Conservation (phyloP, 2,797 vertebrate genomes). For the Aselliscus stoliczkanus region DNA sequence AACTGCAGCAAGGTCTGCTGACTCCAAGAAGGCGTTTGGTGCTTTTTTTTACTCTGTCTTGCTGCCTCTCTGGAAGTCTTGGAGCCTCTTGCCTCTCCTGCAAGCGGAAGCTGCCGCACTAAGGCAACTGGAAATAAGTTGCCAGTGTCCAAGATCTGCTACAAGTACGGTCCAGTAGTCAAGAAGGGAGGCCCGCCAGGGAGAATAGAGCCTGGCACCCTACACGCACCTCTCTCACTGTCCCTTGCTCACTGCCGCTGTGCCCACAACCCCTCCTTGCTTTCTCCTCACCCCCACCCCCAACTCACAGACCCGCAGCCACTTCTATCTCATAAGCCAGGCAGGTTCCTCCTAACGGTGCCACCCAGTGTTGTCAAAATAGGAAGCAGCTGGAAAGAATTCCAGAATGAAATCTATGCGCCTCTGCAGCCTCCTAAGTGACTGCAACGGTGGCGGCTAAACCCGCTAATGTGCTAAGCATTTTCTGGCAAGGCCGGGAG, state of each 20-base stretch:
- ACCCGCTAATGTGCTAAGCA: constrained; percentile 81
- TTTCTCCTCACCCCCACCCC: constrained; percentile 36
- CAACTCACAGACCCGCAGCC: background rate
- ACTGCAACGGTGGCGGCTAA: constrained; percentile 72
- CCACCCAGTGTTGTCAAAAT: constrained; percentile 72
- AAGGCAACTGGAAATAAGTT: background rate
- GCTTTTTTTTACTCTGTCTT: background rate
- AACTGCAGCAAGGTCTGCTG: background rate
- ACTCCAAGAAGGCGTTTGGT: background rate
- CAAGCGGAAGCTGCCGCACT: background rate
- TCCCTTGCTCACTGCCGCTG: constrained; percentile 41
- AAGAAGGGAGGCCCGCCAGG: background rate
- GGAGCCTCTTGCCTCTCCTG: background rate
- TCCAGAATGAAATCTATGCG: constrained; percentile 78
- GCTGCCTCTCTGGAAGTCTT: background rate
- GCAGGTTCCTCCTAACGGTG: constrained; percentile 69
- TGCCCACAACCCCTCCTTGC: constrained; percentile 8
- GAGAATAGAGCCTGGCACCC: background rate
- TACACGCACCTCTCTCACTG: constrained; percentile 30
- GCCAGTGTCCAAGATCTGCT: background rate
- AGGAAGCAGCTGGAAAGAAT: constrained; percentile 76
- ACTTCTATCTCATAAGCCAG: constrained; percentile 67
- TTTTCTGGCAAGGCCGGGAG: constrained; percentile 77
- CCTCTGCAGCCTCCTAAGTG: constrained; percentile 71
- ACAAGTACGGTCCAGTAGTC: background rate